Percentiles rank a stretch among this genome's conserved stretches.
phyloP scores from a whole-genome alignment of 1,140 invertebrate genomes.

The Nasonia giraulti region DNA sequence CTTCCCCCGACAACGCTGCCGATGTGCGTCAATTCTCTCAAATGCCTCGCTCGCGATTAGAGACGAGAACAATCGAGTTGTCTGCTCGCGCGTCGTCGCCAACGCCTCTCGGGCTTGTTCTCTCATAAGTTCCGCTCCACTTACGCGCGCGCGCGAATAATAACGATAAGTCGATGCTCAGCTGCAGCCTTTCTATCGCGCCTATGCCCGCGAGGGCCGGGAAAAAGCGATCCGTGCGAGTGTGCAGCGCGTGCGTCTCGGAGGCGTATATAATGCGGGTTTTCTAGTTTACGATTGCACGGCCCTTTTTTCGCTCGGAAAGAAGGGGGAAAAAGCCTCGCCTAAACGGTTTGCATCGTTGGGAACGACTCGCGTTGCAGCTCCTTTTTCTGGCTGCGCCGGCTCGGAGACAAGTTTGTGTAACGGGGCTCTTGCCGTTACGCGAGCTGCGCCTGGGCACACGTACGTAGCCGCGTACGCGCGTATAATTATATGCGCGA shows the following conservation, averaged over 20 bases:
- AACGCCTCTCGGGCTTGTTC: slow-evolving; percentile 4
- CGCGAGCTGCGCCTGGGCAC: not conserved
- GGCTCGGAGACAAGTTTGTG: slow-evolving; percentile 27
- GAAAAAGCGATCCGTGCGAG: not conserved
- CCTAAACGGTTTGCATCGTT: slow-evolving; percentile 1
- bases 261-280: not conserved
- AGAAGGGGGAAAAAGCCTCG: not conserved
- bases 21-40: not conserved
- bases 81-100: not conserved
- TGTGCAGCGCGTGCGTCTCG: not conserved
- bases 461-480: not conserved
- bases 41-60: too few relatives aligned
- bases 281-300: not conserved
- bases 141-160: not conserved
- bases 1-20: too few relatives aligned
- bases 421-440: slow-evolving; percentile 6
- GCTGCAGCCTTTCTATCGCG: not conserved
- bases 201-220: not conserved
- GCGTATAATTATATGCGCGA: slow-evolving; percentile 42
- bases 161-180: slow-evolving; percentile 11
- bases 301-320: not conserved
- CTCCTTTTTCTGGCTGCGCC: not conserved
- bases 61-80: too few relatives aligned
- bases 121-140: slow-evolving; percentile 38
- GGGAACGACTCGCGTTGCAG: not conserved